A percentile compares a stretch with the other conserved stretches of the same genome.
phyloP scores from a whole-genome alignment of 35 echinoderm and acorn worm genomes.

The Holothuria glaberrima region DNA sequence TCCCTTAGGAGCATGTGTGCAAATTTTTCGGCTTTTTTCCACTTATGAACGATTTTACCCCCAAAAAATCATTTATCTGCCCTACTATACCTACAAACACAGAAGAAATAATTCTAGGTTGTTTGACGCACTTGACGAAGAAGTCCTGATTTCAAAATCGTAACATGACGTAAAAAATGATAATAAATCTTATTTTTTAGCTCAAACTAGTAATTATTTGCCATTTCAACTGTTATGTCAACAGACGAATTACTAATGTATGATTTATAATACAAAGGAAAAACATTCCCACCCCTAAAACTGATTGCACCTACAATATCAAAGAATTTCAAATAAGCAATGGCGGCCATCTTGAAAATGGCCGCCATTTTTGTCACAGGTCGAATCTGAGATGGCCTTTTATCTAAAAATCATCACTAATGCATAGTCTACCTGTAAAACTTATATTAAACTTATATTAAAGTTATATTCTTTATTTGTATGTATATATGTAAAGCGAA shows the following conservation, averaged over 20 bases:
- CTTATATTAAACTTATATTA: too few relatives aligned
- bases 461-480: too few relatives aligned
- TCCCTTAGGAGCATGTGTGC: too few relatives aligned
- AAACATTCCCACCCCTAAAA: constrained; percentile 21
- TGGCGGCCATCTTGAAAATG: too few relatives aligned
- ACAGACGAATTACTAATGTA: constrained; percentile 28
- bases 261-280: constrained; percentile 38
- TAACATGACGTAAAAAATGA: constrained; percentile 15
- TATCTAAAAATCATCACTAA: constrained; percentile 27
- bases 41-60: too few relatives aligned
- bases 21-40: too few relatives aligned
- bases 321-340: too few relatives aligned
- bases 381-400: too few relatives aligned
- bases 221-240: constrained; percentile 24
- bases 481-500: too few relatives aligned
- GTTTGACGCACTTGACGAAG: constrained; percentile 33
- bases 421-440: constrained; percentile 7
- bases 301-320: constrained; percentile 1
- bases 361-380: background rate
- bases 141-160: constrained; percentile 40
- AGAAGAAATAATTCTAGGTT: constrained; percentile 29
- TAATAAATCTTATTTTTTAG: background rate
- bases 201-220: too few relatives aligned
- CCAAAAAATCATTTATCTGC: too few relatives aligned
- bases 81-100: constrained; percentile 36